These are phyloP conservation scores for Orientallactaga bullata DNA, from an alignment of 2,113 vertebrate genomes.

Conservation along the genomic window DNA sequence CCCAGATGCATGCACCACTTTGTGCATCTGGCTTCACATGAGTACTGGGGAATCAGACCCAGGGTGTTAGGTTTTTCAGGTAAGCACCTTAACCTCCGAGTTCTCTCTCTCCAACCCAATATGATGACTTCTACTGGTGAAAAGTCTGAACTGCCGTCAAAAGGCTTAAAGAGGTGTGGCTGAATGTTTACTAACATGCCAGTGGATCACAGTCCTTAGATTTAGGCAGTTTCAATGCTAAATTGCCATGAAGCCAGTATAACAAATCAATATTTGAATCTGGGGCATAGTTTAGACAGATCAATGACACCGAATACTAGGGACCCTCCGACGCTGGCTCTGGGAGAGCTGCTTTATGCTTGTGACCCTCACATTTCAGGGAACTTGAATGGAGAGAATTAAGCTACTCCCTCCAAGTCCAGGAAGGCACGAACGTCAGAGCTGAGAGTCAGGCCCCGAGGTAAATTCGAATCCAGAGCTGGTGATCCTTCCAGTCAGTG, in stretches of 20 bases:
- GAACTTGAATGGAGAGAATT: not conserved
- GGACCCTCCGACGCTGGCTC: not conserved
- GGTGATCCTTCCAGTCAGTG: not conserved
- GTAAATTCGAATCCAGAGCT: not conserved
- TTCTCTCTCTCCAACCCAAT: too few relatives aligned
- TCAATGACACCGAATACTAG: not conserved
- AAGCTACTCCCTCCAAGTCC: not conserved
- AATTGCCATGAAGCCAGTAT: not conserved
- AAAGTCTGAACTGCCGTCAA: not conserved
- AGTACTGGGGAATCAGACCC: too few relatives aligned
- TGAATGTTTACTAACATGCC: constrained; percentile 28
- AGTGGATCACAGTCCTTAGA: not conserved
- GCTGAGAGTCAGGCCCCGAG: not conserved
- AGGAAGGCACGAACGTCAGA: not conserved
- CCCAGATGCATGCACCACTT: too few relatives aligned
- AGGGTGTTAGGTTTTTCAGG: too few relatives aligned
- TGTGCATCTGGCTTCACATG: too few relatives aligned
- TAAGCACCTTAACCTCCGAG: too few relatives aligned
- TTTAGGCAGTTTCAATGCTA: not conserved
- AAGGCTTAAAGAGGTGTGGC: not conserved
- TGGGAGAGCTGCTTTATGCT: not conserved
- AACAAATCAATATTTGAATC: not conserved
- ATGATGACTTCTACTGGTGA: not conserved
- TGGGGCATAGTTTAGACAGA: not conserved
- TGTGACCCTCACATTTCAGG: not conserved